Evolutionary conservation across 2,888 invertebrate genomes (phyloP), one percentile per base, ranked within the genome.

Genomic region (Drosophila kambysellisi): DNA sequence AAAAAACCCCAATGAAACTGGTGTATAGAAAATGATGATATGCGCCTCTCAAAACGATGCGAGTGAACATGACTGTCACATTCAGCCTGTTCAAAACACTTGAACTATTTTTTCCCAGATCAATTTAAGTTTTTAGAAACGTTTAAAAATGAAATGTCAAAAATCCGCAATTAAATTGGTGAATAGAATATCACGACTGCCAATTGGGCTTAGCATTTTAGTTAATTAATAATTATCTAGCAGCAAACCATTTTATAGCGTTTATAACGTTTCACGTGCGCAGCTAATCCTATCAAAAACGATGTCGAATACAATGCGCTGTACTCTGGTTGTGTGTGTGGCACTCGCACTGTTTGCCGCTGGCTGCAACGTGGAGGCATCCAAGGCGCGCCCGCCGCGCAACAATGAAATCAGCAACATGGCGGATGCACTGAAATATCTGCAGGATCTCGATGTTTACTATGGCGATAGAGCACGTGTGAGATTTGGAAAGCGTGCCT

Each of bases 391-490:
- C 25, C 92, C 92, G 25, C 92, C 93, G 29, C 90, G 93, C 35
- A 94, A 95, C 77, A 92, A 91, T 60, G 94, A 94, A 0, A 94
- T 95, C 54, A 94, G 94, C 69, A 94, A 95, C 83, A 95, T 95
- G 94, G 95, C 95, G 0, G 95, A 96, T 76, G 95, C 96, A 4
- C 93, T 96, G 1, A 95, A 95, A 79, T 95, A 95, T 92, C 94
- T 96, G 74, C 95, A 96, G 79, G 95, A 95, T 77, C 93, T 96
- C 73, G 96, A 96, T 83, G 95, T 95, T 79, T 95, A 94, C 88
- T 96, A 96, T 87, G 95, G 95, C 4, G 95, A 95, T 81, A 94
- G 95, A 81, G 94, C 95, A 81, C 94, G 96, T 92, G 96, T 95
- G 62, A 94, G 93, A 39, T 93, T 93, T 58, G 93, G 93, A 5